Percentiles rank a stretch among this genome's conserved stretches.
Evolutionary conservation across 2,797 vertebrate genomes (phyloP).

Genomic region (Ammospiza maritima): DNA sequence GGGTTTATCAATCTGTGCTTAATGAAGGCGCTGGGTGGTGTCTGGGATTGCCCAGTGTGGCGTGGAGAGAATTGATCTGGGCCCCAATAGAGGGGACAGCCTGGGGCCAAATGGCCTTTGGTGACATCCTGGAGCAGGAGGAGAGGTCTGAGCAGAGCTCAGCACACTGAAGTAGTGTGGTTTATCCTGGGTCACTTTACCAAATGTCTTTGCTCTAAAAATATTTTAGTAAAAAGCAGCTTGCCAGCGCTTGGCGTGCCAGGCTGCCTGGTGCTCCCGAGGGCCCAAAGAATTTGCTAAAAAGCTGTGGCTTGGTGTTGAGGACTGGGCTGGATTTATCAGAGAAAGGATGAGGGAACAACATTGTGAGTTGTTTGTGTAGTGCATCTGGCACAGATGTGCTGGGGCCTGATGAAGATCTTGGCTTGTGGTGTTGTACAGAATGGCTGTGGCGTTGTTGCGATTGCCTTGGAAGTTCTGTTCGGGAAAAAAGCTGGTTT

Average conservation of each 20-base stretch:
- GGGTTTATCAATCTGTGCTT: conserved; percentile 3
- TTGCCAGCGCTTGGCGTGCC: neutral
- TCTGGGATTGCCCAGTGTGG: neutral
- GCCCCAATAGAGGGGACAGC: neutral
- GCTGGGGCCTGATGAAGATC: neutral
- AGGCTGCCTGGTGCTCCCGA: neutral
- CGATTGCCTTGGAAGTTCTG: neutral
- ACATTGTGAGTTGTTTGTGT: neutral
- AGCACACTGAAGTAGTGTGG: neutral
- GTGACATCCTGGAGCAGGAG: neutral
- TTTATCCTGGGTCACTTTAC: neutral
- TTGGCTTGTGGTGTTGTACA: neutral
- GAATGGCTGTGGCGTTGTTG: neutral
- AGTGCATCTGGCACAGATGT: neutral
- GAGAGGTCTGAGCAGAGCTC: neutral
- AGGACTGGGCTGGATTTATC: neutral
- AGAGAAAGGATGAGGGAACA: neutral
- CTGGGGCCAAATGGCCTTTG: neutral
- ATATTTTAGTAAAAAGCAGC: neutral
- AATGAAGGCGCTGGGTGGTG: neutral
- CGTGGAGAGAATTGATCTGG: neutral
- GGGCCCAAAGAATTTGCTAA: neutral
- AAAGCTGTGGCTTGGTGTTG: neutral
- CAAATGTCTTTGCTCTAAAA: neutral
- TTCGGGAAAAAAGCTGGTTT: neutral